Percentiles rank a stretch among this genome's conserved stretches.
These are phyloP conservation scores for Molorchus minor DNA, from an alignment of 2,888 invertebrate species.

Conservation along the genomic window DNA sequence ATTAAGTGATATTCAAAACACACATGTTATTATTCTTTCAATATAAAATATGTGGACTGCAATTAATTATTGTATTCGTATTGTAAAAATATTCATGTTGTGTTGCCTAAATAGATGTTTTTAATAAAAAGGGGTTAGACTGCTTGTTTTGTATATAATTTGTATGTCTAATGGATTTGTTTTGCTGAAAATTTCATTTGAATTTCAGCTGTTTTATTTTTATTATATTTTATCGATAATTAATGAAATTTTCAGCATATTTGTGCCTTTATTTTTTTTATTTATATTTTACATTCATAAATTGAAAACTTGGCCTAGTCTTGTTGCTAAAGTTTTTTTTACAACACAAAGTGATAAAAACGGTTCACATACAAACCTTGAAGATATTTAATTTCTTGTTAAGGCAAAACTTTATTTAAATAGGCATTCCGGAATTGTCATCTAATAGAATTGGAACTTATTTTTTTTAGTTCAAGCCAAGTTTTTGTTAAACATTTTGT, in stretches of 20 bases:
- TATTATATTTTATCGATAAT: constrained; percentile 27
- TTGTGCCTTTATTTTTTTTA: constrained; percentile 52
- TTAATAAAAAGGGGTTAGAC: constrained; percentile 50
- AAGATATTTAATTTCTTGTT: constrained; percentile 27
- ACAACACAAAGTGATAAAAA: constrained; percentile 1
- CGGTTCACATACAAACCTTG: constrained; percentile 15
- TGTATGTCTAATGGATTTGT: constrained; percentile 38
- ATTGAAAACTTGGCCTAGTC: constrained; percentile 48
- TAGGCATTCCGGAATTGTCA: constrained; percentile 29
- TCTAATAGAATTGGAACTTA: constrained; percentile 22
- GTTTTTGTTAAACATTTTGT: constrained; percentile 47
- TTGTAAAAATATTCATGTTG: not conserved
- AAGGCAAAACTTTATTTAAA: constrained; percentile 26
- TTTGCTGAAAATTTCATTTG: constrained; percentile 48
- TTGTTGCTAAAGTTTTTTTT: constrained; percentile 15
- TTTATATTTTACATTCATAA: constrained; percentile 42
- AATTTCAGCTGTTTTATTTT: constrained; percentile 31
- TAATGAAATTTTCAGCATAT: constrained; percentile 49
- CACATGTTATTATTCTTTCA: not conserved
- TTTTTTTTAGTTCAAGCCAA: constrained; percentile 40
- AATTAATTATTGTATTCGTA: too few relatives aligned
- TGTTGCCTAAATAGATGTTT: constrained; percentile 14
- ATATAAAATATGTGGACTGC: too few relatives aligned
- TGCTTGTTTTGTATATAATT: constrained; percentile 44
- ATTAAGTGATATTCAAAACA: not conserved